phyloP scores from a whole-genome alignment of 2,113 vertebrate genomes.

The Cynopterus brachyotis region DNA sequence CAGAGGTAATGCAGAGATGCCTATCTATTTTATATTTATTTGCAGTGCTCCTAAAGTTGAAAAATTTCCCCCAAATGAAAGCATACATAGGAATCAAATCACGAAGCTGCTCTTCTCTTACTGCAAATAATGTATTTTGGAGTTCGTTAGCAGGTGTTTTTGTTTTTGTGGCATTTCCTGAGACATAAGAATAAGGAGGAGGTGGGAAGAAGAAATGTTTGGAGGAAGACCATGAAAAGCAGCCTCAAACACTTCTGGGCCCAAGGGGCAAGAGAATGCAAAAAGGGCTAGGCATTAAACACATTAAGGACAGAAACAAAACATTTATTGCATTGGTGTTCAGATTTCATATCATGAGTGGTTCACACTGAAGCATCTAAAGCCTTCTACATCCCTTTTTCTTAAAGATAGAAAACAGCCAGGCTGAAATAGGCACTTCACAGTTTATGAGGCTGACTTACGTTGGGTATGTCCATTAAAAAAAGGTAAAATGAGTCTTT shows the following conservation, averaged over 20 bases:
- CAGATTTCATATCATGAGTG: not conserved
- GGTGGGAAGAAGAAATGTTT: not conserved
- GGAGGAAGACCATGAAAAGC: not conserved
- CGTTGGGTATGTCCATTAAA: not conserved
- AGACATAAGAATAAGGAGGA: not conserved
- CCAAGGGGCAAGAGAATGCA: not conserved
- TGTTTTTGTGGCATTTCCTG: not conserved
- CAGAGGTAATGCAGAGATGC: not conserved
- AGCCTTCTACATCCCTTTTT: not conserved
- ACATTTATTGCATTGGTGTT: not conserved
- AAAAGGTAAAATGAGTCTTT: not conserved
- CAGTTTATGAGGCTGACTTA: not conserved
- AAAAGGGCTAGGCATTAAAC: not conserved
- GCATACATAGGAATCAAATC: not conserved
- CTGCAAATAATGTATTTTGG: not conserved
- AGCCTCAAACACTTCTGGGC: not conserved
- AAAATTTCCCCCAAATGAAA: slow-evolving; percentile 23
- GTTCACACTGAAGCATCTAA: not conserved
- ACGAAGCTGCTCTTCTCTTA: not conserved
- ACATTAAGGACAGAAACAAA: not conserved
- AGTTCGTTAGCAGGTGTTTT: not conserved
- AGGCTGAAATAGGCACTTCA: not conserved
- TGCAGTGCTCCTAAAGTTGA: slow-evolving; percentile 21
- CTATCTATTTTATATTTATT: slow-evolving; percentile 43
- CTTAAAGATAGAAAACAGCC: not conserved